A percentile compares a stretch with the other conserved stretches of the same genome.
Conservation (phyloP, 2,888 invertebrate species). For the Xestobium rufovillosum region DNA sequence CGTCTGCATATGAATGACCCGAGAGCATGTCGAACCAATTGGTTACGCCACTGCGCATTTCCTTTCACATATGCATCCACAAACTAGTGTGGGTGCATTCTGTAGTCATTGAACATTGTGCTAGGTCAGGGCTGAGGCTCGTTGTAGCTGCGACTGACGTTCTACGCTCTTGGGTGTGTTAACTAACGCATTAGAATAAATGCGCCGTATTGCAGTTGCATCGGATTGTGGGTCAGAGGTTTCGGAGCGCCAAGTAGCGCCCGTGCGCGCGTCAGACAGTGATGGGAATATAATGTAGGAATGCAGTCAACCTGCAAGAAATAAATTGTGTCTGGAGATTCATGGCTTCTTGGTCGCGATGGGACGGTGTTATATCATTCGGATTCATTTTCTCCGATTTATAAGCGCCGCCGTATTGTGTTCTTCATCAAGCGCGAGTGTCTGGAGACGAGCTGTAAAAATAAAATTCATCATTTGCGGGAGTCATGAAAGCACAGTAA, state of each 20-base stretch:
- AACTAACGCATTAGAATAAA: constrained; percentile 22
- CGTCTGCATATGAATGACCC: no score
- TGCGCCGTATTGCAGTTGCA: constrained; percentile 21
- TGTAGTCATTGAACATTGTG: constrained; percentile 21
- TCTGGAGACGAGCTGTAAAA: not conserved
- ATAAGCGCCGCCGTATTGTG: not conserved
- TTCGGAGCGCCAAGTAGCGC: constrained; percentile 14
- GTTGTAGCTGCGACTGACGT: constrained; percentile 21
- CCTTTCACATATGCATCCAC: no score
- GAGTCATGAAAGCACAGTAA: not conserved
- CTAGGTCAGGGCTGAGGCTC: constrained; percentile 18
- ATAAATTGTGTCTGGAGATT: constrained; percentile 21
- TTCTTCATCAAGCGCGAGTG: not conserved
- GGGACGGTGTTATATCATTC: constrained; percentile 21
- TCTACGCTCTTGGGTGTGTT: constrained; percentile 12
- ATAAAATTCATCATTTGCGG: constrained; percentile 1
- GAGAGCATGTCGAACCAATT: no score
- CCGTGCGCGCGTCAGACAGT: constrained; percentile 21
- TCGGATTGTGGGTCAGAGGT: constrained; percentile 24
- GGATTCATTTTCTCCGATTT: constrained; percentile 4
- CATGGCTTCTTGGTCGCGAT: constrained; percentile 20
- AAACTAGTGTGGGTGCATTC: constrained; percentile 20
- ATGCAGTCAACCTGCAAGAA: constrained; percentile 27
- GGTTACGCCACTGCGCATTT: no score
- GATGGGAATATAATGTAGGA: constrained; percentile 22